phyloP scores from a whole-genome alignment of 2,113 vertebrate genomes.

The Rhinolophus sinicus region DNA sequence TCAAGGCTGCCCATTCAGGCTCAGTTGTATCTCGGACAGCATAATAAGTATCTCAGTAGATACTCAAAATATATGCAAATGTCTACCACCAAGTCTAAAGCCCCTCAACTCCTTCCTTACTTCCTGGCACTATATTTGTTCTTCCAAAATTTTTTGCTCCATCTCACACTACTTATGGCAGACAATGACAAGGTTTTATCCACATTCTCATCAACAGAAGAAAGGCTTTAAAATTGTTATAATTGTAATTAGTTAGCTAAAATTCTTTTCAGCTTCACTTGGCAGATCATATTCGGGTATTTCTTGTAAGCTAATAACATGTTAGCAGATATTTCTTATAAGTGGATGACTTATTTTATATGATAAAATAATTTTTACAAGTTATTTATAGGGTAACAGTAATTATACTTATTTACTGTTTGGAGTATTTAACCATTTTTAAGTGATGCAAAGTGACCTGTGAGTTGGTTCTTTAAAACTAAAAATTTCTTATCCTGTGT shows the following conservation, averaged over 20 bases:
- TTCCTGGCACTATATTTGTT: background rate
- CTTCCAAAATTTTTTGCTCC: background rate
- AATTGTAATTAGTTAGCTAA: slow-evolving; percentile 13
- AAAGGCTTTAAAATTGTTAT: background rate
- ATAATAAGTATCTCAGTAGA: background rate
- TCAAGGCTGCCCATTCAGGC: background rate
- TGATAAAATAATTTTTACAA: slow-evolving; percentile 31
- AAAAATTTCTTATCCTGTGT: background rate
- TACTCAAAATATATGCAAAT: slow-evolving; percentile 5
- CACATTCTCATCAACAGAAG: background rate
- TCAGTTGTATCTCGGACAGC: background rate
- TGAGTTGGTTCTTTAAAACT: background rate
- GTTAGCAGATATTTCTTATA: background rate
- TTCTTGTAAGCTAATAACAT: background rate
- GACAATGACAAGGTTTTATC: background rate
- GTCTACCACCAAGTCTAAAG: background rate
- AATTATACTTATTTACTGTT: background rate
- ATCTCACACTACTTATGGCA: background rate
- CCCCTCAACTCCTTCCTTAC: background rate
- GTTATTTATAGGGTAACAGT: background rate
- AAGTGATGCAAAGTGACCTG: background rate
- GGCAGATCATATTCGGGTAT: background rate
- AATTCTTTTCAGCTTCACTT: slow-evolving; percentile 7
- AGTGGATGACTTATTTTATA: background rate
- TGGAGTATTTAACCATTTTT: background rate